Percentiles rank a stretch among this genome's conserved stretches.
Evolutionary conservation across 2,797 vertebrate genomes (phyloP).

Genomic region (Ciconia nigra): DNA sequence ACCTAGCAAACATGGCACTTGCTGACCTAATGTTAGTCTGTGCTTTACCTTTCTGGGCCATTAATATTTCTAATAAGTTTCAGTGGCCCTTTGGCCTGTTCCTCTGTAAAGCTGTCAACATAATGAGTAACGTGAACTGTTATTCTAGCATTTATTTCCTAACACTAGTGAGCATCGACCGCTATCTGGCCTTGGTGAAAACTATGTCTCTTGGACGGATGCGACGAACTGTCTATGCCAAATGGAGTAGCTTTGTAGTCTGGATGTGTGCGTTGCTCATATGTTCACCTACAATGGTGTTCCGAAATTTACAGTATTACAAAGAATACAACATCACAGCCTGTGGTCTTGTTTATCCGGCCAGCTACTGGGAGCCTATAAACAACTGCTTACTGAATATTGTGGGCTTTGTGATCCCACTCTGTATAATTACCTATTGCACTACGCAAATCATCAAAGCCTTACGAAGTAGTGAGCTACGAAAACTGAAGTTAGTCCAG

Average conservation of each 20-base stretch:
- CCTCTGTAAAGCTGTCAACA: conserved; percentile 81
- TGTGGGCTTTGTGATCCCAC: conserved; percentile 84
- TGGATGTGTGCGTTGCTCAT: conserved; percentile 82
- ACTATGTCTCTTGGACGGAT: conserved; percentile 82
- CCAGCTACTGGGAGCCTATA: conserved; percentile 73
- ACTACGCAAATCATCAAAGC: conserved; percentile 76
- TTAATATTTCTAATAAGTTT: conserved; percentile 78
- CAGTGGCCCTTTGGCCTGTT: conserved; percentile 84
- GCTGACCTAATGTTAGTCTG: conserved; percentile 84
- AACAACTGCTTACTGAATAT: conserved; percentile 79
- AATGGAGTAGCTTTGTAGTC: conserved; percentile 77
- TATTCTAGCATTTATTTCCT: conserved; percentile 87
- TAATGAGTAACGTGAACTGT: conserved; percentile 80
- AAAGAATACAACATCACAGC: conserved; percentile 59
- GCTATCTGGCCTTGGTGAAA: conserved; percentile 89
- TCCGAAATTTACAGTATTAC: conserved; percentile 73
- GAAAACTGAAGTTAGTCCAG: conserved; percentile 65
- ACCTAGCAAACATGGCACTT: conserved; percentile 84
- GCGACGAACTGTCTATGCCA: conserved; percentile 77
- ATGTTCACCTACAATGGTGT: conserved; percentile 79
- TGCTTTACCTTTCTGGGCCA: conserved; percentile 88
- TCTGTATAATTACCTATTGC: conserved; percentile 80
- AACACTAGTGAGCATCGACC: conserved; percentile 88
- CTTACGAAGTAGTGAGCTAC: conserved; percentile 73
- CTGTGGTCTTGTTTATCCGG: conserved; percentile 77